phyloP scores from a whole-genome alignment of 2,797 vertebrate genomes.

The Pitangus sulphuratus region DNA sequence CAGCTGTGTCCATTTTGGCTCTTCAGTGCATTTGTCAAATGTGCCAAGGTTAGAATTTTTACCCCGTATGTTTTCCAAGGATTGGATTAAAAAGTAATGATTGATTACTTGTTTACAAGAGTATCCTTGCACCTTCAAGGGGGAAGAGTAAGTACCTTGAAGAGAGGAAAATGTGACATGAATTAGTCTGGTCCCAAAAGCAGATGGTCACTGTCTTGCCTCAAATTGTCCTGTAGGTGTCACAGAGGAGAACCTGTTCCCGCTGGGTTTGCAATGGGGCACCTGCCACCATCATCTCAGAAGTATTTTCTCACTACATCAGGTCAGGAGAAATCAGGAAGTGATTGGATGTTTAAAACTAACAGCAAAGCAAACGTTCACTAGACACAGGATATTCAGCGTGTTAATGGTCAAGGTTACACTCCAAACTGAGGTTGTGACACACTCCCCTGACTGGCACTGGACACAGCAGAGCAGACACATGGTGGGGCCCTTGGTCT shows the following conservation, averaged over 20 bases:
- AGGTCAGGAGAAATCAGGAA: background rate
- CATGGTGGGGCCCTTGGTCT: slow-evolving; percentile 27
- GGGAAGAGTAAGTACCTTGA: background rate
- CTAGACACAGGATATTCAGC: fast-evolving
- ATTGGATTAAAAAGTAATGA: background rate
- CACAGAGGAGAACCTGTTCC: background rate
- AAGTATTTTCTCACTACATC: fast-evolving
- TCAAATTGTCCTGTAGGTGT: background rate
- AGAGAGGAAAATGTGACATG: background rate
- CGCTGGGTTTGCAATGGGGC: background rate
- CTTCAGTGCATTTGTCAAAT: background rate
- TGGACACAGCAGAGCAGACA: background rate
- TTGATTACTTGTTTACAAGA: background rate
- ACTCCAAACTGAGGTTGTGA: background rate
- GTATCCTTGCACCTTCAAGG: background rate
- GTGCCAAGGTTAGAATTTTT: background rate
- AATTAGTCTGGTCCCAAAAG: background rate
- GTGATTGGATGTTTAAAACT: fast-evolving
- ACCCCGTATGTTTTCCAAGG: background rate
- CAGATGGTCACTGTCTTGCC: background rate
- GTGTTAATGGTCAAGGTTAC: background rate
- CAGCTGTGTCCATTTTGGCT: background rate
- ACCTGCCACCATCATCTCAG: background rate
- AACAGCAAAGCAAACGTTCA: fast-evolving
- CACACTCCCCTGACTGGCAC: background rate